Evolutionary conservation across 2,888 invertebrate genomes (phyloP).

Genomic region (Eupsilia transversa): DNA sequence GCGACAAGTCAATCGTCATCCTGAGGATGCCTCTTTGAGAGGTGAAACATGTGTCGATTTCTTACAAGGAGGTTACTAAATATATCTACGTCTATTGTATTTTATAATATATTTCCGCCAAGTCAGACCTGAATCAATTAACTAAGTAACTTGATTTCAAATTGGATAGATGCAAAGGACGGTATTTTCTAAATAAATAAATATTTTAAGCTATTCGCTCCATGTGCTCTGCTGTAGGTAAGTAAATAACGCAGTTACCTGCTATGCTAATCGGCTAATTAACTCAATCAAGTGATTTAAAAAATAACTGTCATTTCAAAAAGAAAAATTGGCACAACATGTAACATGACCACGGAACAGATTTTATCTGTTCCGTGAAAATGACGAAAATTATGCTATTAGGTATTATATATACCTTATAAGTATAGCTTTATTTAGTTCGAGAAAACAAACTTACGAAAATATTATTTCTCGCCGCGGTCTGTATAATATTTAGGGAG

Average conservation of each 20-base stretch:
- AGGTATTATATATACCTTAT: no score
- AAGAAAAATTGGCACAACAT: slow-evolving; percentile 48
- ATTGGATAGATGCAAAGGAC: background rate
- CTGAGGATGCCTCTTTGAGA: no score
- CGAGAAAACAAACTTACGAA: background rate
- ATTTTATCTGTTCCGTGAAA: no score
- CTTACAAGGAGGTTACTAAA: no score
- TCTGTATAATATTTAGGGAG: background rate
- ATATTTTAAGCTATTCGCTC: background rate
- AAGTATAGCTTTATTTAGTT: background rate
- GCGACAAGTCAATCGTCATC: no score
- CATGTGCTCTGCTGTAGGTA: slow-evolving; percentile 9
- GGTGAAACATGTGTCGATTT: no score
- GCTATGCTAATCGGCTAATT: slow-evolving; percentile 60
- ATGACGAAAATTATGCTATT: slow-evolving; percentile 24
- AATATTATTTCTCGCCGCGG: background rate
- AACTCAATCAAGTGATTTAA: slow-evolving; percentile 53
- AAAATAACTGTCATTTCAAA: slow-evolving; percentile 48
- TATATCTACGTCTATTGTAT: no score
- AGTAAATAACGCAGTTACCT: slow-evolving; percentile 20
- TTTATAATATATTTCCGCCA: no score
- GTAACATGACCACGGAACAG: no score
- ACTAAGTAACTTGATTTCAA: background rate
- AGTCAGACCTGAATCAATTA: no score
- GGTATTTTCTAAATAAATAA: background rate